Conservation (phyloP, 92 coral and sea anemone genomes). For the Actinostola sp. region DNA sequence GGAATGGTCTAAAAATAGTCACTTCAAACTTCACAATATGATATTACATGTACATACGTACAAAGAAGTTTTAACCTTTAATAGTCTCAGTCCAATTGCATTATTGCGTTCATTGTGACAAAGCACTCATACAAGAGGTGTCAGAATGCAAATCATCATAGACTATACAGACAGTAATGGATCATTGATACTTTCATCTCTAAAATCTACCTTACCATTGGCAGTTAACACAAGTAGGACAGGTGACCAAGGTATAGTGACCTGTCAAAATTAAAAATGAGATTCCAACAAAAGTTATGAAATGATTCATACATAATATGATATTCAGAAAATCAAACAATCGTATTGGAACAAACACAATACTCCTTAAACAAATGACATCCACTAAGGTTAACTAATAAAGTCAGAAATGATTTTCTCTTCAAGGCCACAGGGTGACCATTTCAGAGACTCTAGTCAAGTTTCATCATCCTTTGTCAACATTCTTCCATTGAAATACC, state of each 20-base stretch:
- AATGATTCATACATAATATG: too few species aligned
- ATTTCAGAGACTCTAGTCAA: constrained; percentile 95
- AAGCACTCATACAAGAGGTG: constrained; percentile 96
- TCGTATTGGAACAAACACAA: not conserved
- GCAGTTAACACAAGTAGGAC: not conserved
- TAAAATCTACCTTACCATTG: not conserved
- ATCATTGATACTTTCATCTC: not conserved
- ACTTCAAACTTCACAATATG: not conserved
- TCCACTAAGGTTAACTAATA: not conserved
- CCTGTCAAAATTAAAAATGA: too few species aligned
- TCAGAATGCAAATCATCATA: constrained; percentile 82
- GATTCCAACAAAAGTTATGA: too few species aligned
- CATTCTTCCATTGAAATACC: not conserved
- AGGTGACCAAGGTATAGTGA: too few species aligned
- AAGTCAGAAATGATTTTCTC: constrained; percentile 57
- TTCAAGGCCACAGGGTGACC: constrained; percentile 40
- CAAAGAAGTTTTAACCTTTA: not conserved
- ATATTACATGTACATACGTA: too few species aligned
- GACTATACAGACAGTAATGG: constrained; percentile 8
- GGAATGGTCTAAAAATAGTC: not conserved
- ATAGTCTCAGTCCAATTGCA: constrained; percentile 44
- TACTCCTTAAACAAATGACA: not conserved
- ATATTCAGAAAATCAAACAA: not conserved
- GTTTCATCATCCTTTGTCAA: constrained; percentile 61
- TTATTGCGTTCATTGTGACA: constrained; percentile 70